phyloP scores from a whole-genome alignment of 1,140 invertebrate species.

The Microplitis demolitor region DNA sequence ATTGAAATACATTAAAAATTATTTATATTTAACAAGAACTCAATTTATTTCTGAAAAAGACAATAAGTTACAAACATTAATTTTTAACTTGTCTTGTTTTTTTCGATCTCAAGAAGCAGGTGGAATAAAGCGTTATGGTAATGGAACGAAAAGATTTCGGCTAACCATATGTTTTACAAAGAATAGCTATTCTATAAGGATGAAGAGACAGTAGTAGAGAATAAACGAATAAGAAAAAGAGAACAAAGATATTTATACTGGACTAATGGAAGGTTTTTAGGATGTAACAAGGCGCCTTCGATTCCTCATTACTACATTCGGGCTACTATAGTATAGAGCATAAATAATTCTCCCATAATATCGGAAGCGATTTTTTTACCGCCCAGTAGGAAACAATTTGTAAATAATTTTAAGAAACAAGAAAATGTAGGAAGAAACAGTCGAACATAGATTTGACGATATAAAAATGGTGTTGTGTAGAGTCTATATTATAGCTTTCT shows the following conservation, averaged over 20 bases:
- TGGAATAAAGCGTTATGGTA: constrained; percentile 46
- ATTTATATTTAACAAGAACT: neutral
- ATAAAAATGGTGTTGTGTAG: neutral
- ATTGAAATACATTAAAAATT: too few relatives aligned
- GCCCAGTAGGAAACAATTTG: constrained; percentile 41
- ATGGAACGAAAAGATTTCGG: constrained; percentile 40
- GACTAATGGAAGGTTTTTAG: constrained; percentile 38
- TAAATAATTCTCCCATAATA: constrained; percentile 25
- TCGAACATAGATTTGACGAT: neutral
- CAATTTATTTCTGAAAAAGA: neutral
- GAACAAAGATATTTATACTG: neutral
- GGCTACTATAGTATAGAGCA: neutral
- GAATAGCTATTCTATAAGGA: neutral
- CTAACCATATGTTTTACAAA: constrained; percentile 49
- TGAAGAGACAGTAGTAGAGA: neutral
- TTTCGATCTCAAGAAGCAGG: constrained; percentile 38
- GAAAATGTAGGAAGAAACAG: neutral
- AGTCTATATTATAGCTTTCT: neutral
- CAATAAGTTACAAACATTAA: neutral
- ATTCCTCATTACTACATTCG: neutral
- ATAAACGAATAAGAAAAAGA: neutral
- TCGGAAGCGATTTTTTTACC: constrained; percentile 7
- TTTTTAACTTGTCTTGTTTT: neutral
- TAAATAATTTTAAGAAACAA: constrained; percentile 29
- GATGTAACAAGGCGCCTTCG: constrained; percentile 27